These are phyloP conservation scores for Gobio gobio DNA, from an alignment of 2,113 vertebrate species.

Conservation along the genomic window DNA sequence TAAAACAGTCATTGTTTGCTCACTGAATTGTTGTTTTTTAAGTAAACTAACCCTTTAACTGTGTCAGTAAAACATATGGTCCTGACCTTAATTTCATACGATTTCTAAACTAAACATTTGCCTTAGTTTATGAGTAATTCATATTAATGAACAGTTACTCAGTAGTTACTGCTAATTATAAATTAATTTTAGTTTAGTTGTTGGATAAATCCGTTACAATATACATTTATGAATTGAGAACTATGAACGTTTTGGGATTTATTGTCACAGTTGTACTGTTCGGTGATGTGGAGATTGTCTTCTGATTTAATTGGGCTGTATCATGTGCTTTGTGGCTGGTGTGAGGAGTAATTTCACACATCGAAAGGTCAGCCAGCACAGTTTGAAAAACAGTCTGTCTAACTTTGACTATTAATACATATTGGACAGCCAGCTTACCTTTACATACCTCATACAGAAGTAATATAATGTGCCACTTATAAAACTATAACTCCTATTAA, in stretches of 20 bases:
- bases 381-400: conserved; percentile 52
- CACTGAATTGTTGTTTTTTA: neutral
- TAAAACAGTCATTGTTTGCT: neutral
- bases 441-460: conserved; percentile 33
- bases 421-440: conserved; percentile 47
- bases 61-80: neutral
- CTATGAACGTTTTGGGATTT: conserved; percentile 42
- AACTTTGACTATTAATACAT: conserved; percentile 54
- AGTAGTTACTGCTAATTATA: neutral
- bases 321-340: conserved; percentile 50
- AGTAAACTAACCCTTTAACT: neutral
- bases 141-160: neutral
- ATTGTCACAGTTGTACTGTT: conserved; percentile 44
- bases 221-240: conserved; percentile 32
- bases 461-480: conserved; percentile 39
- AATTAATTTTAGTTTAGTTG: neutral
- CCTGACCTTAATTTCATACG: neutral
- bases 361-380: conserved; percentile 59
- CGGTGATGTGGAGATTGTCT: conserved; percentile 41
- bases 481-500: conserved; percentile 11
- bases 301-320: conserved; percentile 57
- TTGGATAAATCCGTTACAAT: neutral
- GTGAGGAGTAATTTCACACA: conserved; percentile 61
- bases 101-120: neutral
- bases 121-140: neutral